A percentile compares a stretch with the other conserved stretches of the same genome.
These are phyloP conservation scores for Bothrops jararaca DNA, from an alignment of 2,113 vertebrate species.

Conservation along the genomic window DNA sequence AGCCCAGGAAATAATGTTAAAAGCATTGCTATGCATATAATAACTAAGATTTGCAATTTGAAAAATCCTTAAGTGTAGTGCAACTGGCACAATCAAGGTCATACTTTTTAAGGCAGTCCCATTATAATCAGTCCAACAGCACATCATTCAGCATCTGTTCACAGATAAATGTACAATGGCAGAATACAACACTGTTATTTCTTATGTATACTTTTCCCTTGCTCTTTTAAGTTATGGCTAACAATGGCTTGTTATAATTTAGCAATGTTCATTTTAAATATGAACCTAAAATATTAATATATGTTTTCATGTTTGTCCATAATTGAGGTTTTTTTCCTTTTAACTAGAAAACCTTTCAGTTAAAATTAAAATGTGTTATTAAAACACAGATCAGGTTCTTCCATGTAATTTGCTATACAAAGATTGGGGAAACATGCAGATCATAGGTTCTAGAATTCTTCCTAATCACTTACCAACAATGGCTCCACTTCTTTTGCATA, in stretches of 20 bases:
- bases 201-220: constrained; percentile 13
- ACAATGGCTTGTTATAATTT: constrained; percentile 34
- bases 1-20: constrained; percentile 49
- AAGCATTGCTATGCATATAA: constrained; percentile 52
- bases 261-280: constrained; percentile 1
- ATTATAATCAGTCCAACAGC: constrained; percentile 64
- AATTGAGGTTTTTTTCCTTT: not conserved
- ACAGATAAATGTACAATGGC: constrained; percentile 39
- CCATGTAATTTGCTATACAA: not conserved
- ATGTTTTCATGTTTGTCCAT: constrained; percentile 28
- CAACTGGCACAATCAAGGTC: constrained; percentile 59
- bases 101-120: constrained; percentile 47
- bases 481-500: not conserved
- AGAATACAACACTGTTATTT: constrained; percentile 24
- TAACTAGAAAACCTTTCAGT: constrained; percentile 23
- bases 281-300: constrained; percentile 23
- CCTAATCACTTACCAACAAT: not conserved
- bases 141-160: constrained; percentile 51
- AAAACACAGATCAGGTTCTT: not conserved
- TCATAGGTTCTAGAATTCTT: not conserved
- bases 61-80: constrained; percentile 47
- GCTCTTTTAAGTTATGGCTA: constrained; percentile 33
- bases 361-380: not conserved
- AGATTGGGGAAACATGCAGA: not conserved
- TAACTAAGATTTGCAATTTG: constrained; percentile 59